Evolutionary conservation across 2,113 vertebrate species (phyloP).

Genomic region (Crotalus horridus): DNA sequence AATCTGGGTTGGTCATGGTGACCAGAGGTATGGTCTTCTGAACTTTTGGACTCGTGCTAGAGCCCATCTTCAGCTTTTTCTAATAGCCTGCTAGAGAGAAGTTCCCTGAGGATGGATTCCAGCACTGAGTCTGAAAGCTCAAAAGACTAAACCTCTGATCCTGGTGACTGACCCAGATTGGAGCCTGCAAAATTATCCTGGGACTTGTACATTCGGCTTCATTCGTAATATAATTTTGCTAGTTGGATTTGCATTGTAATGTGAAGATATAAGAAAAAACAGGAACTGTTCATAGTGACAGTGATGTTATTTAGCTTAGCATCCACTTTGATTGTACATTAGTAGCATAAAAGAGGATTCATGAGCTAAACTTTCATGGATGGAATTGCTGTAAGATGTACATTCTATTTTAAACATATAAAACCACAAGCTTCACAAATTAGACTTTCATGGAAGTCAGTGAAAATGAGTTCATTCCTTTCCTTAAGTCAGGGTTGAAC

Average conservation of each 20-base stretch:
- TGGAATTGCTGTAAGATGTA: neutral
- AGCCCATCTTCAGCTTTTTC: neutral
- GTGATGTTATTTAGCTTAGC: too few species aligned
- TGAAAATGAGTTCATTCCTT: neutral
- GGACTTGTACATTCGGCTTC: neutral
- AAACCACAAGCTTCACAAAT: neutral
- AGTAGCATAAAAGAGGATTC: neutral
- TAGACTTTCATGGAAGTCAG: neutral
- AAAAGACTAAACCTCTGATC: neutral
- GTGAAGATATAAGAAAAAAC: neutral
- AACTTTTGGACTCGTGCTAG: neutral
- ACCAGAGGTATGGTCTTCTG: neutral
- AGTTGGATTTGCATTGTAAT: neutral
- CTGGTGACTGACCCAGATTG: neutral
- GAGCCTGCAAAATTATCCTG: neutral
- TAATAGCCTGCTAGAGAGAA: neutral
- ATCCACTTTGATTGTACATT: neutral
- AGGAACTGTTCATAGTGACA: neutral
- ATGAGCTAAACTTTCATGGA: neutral
- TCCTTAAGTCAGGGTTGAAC: constrained; percentile 25
- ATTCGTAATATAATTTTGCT: neutral
- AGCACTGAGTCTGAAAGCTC: neutral
- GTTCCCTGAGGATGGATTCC: neutral
- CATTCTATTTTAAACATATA: neutral
- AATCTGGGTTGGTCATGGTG: neutral